Base-by-base conservation (phyloP, 2,113 vertebrate species). In the Hylia prasina region DNA sequence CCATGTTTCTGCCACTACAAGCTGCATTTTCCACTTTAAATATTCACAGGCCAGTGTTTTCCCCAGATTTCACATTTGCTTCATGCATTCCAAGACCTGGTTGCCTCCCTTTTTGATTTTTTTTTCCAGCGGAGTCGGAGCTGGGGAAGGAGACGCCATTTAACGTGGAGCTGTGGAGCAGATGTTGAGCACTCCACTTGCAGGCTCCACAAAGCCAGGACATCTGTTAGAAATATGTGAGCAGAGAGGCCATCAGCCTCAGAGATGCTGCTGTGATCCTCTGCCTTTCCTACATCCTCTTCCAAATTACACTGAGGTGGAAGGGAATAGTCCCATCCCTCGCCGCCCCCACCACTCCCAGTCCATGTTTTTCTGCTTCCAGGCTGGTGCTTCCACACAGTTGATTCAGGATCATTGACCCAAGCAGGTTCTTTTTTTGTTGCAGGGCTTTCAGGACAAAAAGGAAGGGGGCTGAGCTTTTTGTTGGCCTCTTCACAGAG, bases 281-380 rank as follows among this genome's bases (percentile, higher is more conserved):
- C 44, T 42, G 83, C n/a, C 30, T 85, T 50, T 72, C 61, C 30
- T 33, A 5, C 13, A 48, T 18, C 25, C 42, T 56, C 31, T 89
- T n/a, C 50, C 28, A 18, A 94, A 39, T 60, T 18, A 15, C 75
- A 12, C 54, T n/a, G 13, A 39, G 40, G 65, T 13, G 7, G 7
- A 21, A 63, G 15, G 58, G 20, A 88, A 77, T 1, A 47, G 37
- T 39, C 33, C 25, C 11, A 4, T 56, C 39, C 14, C 40, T 86
- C 1, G 0, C 54, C 64, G 61, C 45, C 24, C 70, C 28, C 44
- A 51, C 2, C 1, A 0, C 42, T 31, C 58, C 54, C 54, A 47
- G 15, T 12, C 64, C 65, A 3, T 27, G 11, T 77, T 93, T 78
- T 69, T 63, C 58, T 86, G 33, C 39, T 66, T 56, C 44, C 39